phyloP scores from a whole-genome alignment of 2,797 vertebrate species.

The Gephyroberyx darwinii region DNA sequence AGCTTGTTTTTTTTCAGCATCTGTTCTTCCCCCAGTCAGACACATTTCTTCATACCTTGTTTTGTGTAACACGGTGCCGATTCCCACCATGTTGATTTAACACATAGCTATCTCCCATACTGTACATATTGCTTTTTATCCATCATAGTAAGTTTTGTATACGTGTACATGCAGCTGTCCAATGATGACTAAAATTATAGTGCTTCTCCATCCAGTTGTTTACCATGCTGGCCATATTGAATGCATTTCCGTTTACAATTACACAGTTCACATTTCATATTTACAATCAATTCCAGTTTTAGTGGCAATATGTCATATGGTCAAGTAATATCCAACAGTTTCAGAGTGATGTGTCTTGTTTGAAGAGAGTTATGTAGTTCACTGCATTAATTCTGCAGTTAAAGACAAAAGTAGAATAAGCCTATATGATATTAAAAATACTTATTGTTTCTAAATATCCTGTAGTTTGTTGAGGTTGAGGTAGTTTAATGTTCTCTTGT shows the following conservation, averaged over 20 bases:
- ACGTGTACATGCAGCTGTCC: constrained; percentile 10
- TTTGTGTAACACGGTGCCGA: constrained; percentile 25
- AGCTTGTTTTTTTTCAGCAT: not conserved
- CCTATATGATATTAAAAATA: too few species aligned
- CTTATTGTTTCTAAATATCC: not conserved
- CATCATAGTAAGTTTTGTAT: constrained; percentile 20
- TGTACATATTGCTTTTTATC: constrained; percentile 12
- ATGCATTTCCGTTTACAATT: constrained; percentile 2
- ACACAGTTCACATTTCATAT: not conserved
- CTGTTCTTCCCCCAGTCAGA: not conserved
- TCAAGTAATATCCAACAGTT: not conserved
- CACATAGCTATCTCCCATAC: not conserved
- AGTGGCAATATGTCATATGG: constrained; percentile 22
- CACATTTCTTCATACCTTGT: constrained; percentile 36
- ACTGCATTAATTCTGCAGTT: not conserved
- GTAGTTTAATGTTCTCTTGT: not conserved
- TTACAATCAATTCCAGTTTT: constrained; percentile 39
- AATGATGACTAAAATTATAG: constrained; percentile 3
- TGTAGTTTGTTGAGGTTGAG: not conserved
- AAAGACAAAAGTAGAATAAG: too few species aligned
- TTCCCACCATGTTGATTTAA: constrained; percentile 34
- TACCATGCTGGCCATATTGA: not conserved
- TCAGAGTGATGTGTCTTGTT: not conserved
- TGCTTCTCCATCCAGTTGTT: constrained; percentile 1
- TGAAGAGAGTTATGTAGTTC: not conserved